Evolutionary conservation across 2,797 vertebrate genomes (phyloP).

Genomic region (Oreonectes daqikongensis): DNA sequence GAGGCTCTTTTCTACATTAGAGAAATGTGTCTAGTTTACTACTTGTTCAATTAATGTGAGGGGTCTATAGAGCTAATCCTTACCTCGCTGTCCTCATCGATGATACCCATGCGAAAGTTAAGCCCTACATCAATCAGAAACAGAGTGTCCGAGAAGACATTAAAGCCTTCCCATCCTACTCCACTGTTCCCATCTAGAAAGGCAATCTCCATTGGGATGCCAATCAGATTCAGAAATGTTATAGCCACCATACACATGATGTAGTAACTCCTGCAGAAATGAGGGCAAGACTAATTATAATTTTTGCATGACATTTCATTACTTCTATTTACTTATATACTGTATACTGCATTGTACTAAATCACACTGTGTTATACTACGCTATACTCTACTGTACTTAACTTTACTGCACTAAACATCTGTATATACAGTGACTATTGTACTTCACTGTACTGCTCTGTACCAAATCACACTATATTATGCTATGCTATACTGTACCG

Average conservation of each 20-base stretch:
- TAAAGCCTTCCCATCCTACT: slow-evolving; percentile 78
- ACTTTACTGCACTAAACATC: too few relatives aligned
- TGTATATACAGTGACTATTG: too few relatives aligned
- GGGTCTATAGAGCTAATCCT: slow-evolving; percentile 30
- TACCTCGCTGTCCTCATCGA: slow-evolving; percentile 78
- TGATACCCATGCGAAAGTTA: slow-evolving; percentile 81
- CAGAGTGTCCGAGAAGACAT: slow-evolving; percentile 80
- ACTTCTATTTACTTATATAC: not conserved
- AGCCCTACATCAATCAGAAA: slow-evolving; percentile 79
- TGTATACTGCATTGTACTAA: not conserved
- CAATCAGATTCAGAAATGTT: slow-evolving; percentile 79
- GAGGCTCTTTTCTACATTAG: too few relatives aligned
- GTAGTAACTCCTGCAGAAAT: slow-evolving; percentile 76
- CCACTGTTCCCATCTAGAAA: slow-evolving; percentile 75
- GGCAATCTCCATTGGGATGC: slow-evolving; percentile 81
- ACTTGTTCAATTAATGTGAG: not conserved
- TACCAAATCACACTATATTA: too few relatives aligned
- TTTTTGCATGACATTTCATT: not conserved
- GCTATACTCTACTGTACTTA: too few relatives aligned
- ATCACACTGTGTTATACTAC: too few relatives aligned
- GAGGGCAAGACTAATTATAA: not conserved
- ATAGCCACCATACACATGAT: slow-evolving; percentile 81
- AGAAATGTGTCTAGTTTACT: not conserved
- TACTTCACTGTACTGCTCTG: too few relatives aligned
- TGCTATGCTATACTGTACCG: too few relatives aligned